Base-by-base conservation (phyloP, 2,888 invertebrate species). In the Eulithis prunata region DNA sequence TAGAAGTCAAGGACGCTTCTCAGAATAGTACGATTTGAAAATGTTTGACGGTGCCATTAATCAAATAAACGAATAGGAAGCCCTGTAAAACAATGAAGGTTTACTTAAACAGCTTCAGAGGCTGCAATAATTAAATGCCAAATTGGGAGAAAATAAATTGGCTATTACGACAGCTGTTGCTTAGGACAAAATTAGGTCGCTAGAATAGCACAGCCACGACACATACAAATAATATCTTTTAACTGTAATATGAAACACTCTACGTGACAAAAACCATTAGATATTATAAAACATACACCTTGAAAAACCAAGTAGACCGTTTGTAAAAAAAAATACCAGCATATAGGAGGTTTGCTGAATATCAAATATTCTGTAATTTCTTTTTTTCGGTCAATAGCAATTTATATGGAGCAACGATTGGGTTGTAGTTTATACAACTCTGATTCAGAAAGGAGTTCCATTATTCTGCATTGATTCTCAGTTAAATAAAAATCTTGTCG, bases 161-260 rank as follows among this genome's bases (percentile, higher is more conserved):
- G 6, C 32, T 10, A 52, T 12, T 32, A 45, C 21, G 56, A 43
- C 57, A 46, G 13, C 36, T 38, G 51, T 64, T 64, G 41, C 49
- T 65, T 46, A 6, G 12, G 13, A 21, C 21, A 49, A 46, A 58
- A 49, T 58, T 43, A 13, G 41, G 10, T 10, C 41, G 10, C 41
- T 41, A 65, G 53, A 61, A 53, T 56, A 51, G 36, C 28, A 49
- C 11, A 56, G 28, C 51, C 21, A 56, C 41, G 32, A 57, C 47
- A 36, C 36, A 60, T 43, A 43, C 46, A 52, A 57, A 47, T 57
- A 41, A 53, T 43, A 62, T 43, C 57, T 62, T 66, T 54, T 57
- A 65, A 54, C 47, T 54, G 62, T 62, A 57, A 57, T 47, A 57
- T 21, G 49, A 54, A 62, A 54, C 47, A 57, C 47, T 65, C 41